These are phyloP conservation scores for Panagrolaimus sp. DNA, from an alignment of 1,140 invertebrate species.

Conservation along the genomic window DNA sequence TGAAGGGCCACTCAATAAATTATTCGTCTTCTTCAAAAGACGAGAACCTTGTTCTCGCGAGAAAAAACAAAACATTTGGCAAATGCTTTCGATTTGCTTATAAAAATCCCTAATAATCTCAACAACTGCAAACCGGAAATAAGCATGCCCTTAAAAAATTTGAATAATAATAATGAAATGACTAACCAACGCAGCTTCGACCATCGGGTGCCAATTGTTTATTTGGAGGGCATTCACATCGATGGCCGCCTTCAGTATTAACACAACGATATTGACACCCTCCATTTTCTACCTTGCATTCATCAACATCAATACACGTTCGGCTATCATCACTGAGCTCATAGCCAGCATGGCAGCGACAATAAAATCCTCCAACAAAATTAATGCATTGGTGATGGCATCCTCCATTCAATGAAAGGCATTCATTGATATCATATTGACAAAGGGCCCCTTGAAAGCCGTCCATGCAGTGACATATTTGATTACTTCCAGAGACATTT, in stretches of 20 bases:
- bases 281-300: conserved; percentile 27
- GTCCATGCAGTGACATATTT: conserved; percentile 51
- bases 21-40: too few relatives aligned
- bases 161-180: too few relatives aligned
- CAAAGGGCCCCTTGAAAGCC: conserved; percentile 57
- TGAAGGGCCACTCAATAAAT: too few relatives aligned
- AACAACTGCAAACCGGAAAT: too few relatives aligned
- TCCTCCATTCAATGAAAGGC: conserved; percentile 56
- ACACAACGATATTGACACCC: conserved; percentile 31
- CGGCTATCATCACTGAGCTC: conserved; percentile 42
- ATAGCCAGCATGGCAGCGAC: conserved; percentile 64
- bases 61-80: too few relatives aligned
- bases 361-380: conserved; percentile 63
- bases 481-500: conserved; percentile 20
- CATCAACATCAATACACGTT: conserved; percentile 41
- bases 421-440: conserved; percentile 60
- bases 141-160: too few relatives aligned
- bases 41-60: too few relatives aligned
- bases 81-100: too few relatives aligned
- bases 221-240: conserved; percentile 24
- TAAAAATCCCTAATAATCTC: too few relatives aligned
- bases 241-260: conserved; percentile 29
- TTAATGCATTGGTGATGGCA: conserved; percentile 60
- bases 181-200: conserved; percentile 24
- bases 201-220: conserved; percentile 32